Evolutionary conservation across 2,113 vertebrate genomes (phyloP).

Genomic region (Cettia cetti): DNA sequence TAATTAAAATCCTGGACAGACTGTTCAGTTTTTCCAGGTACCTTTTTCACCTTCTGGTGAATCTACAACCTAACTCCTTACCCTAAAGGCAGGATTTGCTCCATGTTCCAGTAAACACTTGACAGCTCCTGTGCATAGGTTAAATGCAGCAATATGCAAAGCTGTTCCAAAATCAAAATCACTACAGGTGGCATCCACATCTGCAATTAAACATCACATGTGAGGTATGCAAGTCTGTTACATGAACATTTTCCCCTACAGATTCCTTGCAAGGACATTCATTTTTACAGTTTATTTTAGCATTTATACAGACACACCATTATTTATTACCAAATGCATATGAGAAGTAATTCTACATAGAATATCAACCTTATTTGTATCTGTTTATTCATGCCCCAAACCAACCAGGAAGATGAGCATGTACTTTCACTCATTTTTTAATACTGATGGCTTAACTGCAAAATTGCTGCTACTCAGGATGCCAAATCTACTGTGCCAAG

Average conservation of each 20-base stretch:
- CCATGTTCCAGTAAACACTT: constrained; percentile 89
- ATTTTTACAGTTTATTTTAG: not conserved
- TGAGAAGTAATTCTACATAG: not conserved
- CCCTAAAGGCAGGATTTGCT: constrained; percentile 95
- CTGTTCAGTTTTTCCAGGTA: not conserved
- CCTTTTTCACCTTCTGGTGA: not conserved
- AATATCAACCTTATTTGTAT: not conserved
- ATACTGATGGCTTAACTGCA: not conserved
- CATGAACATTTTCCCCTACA: not conserved
- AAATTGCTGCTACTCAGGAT: not conserved
- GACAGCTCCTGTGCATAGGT: constrained; percentile 89
- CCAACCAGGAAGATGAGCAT: not conserved
- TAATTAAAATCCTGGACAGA: not conserved
- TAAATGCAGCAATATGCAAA: constrained; percentile 93
- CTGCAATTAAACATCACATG: constrained; percentile 75
- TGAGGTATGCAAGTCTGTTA: not conserved
- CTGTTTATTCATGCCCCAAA: not conserved
- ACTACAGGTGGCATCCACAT: constrained; percentile 95
- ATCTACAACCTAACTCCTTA: constrained; percentile 64
- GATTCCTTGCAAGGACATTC: not conserved
- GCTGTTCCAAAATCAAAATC: constrained; percentile 98
- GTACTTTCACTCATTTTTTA: not conserved
- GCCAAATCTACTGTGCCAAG: not conserved
- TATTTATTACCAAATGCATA: not conserved
- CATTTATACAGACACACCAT: not conserved